Conservation (phyloP, 2,797 vertebrate species). For the Aratinga solstitialis region DNA sequence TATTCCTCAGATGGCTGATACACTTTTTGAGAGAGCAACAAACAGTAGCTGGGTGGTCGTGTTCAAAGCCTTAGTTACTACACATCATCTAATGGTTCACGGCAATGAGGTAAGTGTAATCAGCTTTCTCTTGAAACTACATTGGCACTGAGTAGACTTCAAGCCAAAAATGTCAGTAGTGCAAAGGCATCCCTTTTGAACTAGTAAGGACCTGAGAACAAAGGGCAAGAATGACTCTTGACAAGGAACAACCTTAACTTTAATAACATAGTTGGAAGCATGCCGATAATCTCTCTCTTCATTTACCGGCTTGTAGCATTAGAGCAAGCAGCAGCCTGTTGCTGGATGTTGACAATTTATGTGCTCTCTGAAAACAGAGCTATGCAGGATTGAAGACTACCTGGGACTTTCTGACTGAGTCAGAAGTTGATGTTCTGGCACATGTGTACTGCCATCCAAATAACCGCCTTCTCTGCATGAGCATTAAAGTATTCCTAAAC, state of each 20-base stretch:
- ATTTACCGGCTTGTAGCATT: fast-evolving
- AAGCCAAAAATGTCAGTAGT: not conserved
- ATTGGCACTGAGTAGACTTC: not conserved
- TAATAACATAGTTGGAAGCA: not conserved
- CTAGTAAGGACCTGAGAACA: not conserved
- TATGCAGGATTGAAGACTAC: not conserved
- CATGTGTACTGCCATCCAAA: not conserved
- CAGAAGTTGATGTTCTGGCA: not conserved
- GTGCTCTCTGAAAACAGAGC: not conserved
- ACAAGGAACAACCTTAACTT: not conserved
- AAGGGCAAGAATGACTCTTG: not conserved
- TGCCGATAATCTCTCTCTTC: not conserved
- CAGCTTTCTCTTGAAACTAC: not conserved
- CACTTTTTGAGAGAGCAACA: constrained; percentile 92
- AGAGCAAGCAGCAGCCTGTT: not conserved
- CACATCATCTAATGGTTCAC: constrained; percentile 97
- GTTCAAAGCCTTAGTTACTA: constrained; percentile 97
- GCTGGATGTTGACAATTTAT: not conserved
- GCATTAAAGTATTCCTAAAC: not conserved
- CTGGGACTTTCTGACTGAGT: not conserved
- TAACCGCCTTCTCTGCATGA: not conserved
- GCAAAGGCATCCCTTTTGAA: not conserved
- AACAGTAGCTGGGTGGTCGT: constrained; percentile 99
- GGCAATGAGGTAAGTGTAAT: constrained; percentile 91
- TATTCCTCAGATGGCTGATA: constrained; percentile 97